Evolutionary conservation across 1,140 invertebrate species (phyloP), one percentile per base, ranked within the genome.

Genomic region (Drosophila sechellia): DNA sequence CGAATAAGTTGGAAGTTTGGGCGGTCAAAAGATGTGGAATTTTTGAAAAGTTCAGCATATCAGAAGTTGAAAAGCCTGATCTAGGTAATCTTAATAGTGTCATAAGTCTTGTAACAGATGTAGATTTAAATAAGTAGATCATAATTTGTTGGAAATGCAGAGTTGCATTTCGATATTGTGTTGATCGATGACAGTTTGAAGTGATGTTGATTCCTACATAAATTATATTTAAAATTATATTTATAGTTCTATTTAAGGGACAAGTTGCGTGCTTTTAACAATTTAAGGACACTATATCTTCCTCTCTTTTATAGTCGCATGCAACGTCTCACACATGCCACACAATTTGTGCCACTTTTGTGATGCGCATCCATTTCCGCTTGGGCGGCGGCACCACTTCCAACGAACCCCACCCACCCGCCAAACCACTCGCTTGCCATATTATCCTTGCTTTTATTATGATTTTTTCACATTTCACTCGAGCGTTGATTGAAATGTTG

Each of bases 401-500:
- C 46, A 34, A 17, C 13, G 40, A 17, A 1, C 35, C 13, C 12
- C 48, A 27, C 57, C 20, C 39, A 39, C 2, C 45, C 48, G 2
- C 22, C 45, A 45, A 48, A 27, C 61, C 46, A 49, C 57, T 48
- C 35, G 43, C 61, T 42, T 48, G 74, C 57, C 79, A 83, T 77
- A 87, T 89, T 87, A 87, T 87, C 84, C 79, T 87, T 81, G 76
- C 75, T 78, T 87, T 83, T 87, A 87, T 70, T 70, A 68, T 70
- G 42, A 70, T 89, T 87, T 86, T 86, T 48, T 48, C 66, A 83
- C 85, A 83, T 86, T 87, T 87, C 79, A 87, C 83, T 86, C 79
- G 84, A 89, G 79, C 83, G 83, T 89, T 87, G 83, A 87, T 87
- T 87, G 83, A 87, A 87, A 87, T 87, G 83, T 89, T 87, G 79